phyloP scores from a whole-genome alignment of 1,140 invertebrate genomes.

The Caenorhabditis remanei region DNA sequence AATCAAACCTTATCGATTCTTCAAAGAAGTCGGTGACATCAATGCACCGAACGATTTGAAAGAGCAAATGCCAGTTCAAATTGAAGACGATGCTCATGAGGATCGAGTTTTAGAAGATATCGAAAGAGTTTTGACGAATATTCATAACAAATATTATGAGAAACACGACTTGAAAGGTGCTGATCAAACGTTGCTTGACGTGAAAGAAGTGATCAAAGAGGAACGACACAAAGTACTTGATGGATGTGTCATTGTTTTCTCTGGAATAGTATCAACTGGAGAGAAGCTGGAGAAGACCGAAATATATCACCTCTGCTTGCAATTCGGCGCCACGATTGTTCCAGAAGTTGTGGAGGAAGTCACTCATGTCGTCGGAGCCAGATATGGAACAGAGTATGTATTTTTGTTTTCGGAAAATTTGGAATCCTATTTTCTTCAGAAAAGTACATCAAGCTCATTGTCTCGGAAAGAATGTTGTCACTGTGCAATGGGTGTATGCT shows the following conservation, averaged over 20 bases:
- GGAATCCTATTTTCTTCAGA: slow-evolving; percentile 29
- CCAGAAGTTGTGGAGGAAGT: slow-evolving; percentile 56
- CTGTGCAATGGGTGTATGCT: slow-evolving; percentile 60
- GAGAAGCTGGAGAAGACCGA: slow-evolving; percentile 57
- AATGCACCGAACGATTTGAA: slow-evolving; percentile 86
- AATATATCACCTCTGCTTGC: slow-evolving; percentile 55
- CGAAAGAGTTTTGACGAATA: slow-evolving; percentile 53
- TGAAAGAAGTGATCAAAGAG: slow-evolving; percentile 60
- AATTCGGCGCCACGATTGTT: slow-evolving; percentile 62
- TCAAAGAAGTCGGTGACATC: slow-evolving; percentile 97
- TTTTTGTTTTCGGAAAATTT: neutral
- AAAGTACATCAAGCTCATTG: slow-evolving; percentile 61
- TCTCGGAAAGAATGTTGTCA: slow-evolving; percentile 57
- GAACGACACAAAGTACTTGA: slow-evolving; percentile 58
- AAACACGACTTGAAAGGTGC: slow-evolving; percentile 55
- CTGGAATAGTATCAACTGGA: slow-evolving; percentile 62
- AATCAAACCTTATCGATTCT: slow-evolving; percentile 97
- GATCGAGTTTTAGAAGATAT: slow-evolving; percentile 51
- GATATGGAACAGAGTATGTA: slow-evolving; percentile 65
- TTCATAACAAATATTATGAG: slow-evolving; percentile 61
- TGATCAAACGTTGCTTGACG: slow-evolving; percentile 36
- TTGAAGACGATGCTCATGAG: slow-evolving; percentile 58
- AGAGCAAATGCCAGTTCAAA: slow-evolving; percentile 51
- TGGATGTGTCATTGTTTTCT: slow-evolving; percentile 65
- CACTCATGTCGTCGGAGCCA: slow-evolving; percentile 63